These are phyloP conservation scores for Planiliza haematocheilus DNA, from an alignment of 2,113 vertebrate species.

Conservation along the genomic window DNA sequence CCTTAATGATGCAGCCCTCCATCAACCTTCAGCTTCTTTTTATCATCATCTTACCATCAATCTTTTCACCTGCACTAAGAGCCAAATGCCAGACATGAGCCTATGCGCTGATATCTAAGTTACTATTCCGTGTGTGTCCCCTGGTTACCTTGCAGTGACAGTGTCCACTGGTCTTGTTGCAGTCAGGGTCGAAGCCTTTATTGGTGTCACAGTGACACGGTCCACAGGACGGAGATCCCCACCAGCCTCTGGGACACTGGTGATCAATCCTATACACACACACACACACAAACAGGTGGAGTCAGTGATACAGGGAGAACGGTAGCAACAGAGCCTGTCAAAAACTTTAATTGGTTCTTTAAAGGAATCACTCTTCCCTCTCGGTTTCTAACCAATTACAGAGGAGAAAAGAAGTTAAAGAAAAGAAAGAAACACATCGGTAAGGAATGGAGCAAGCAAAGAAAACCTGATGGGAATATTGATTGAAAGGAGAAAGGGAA, in stretches of 20 bases:
- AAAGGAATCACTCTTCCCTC: slow-evolving; percentile 2
- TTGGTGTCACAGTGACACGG: slow-evolving; percentile 94
- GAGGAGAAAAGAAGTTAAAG: slow-evolving; percentile 20
- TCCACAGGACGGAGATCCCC: slow-evolving; percentile 94
- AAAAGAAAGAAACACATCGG: not conserved
- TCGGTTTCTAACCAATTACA: slow-evolving; percentile 1
- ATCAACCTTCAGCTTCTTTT: too few species aligned
- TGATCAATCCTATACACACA: slow-evolving; percentile 89
- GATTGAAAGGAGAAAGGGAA: too few species aligned
- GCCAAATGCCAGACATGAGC: too few species aligned
- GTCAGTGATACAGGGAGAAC: not conserved
- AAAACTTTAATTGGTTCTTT: not conserved
- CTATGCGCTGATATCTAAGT: not conserved
- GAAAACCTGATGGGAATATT: not conserved
- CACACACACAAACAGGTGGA: slow-evolving; percentile 16
- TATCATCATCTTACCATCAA: too few species aligned
- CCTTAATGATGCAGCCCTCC: too few species aligned
- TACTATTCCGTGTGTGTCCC: not conserved
- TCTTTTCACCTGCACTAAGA: too few species aligned
- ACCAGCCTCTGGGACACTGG: slow-evolving; percentile 97
- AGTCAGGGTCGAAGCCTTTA: slow-evolving; percentile 95
- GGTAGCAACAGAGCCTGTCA: not conserved
- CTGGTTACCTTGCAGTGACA: slow-evolving; percentile 95
- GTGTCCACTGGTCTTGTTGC: slow-evolving; percentile 94
- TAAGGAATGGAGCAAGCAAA: not conserved